Evolutionary conservation across 30 jellyfish, hydroid and myxozoan genomes (phyloP).

Genomic region (Aurelia coerulea): DNA sequence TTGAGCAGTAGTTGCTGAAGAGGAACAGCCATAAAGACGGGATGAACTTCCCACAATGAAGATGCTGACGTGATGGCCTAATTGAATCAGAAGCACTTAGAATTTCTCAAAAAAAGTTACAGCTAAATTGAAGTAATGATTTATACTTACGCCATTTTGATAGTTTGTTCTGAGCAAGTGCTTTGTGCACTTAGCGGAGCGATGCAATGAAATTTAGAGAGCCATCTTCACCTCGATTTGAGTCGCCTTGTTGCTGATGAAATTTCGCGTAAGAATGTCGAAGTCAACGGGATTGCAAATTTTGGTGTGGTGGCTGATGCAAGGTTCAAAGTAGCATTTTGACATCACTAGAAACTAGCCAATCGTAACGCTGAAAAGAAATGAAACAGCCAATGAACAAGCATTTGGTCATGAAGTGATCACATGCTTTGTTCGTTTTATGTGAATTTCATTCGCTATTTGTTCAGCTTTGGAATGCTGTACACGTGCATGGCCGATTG

Average conservation of each 20-base stretch:
- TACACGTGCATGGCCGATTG: no score
- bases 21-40: no score
- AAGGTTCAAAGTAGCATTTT: constrained; percentile 13
- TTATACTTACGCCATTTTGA: constrained; percentile 76
- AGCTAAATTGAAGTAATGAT: neutral
- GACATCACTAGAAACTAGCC: neutral
- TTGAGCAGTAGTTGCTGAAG: no score
- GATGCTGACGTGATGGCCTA: neutral
- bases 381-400: neutral
- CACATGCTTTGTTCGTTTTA: neutral
- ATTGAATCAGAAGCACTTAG: no score
- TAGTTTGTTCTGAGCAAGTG: constrained; percentile 69
- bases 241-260: constrained; percentile 40
- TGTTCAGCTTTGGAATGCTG: no score
- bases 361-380: neutral
- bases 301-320: constrained; percentile 59
- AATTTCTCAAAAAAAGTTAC: neutral
- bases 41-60: no score
- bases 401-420: neutral
- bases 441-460: no score
- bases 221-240: constrained; percentile 40
- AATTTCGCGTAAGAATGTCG: constrained; percentile 24
- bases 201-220: constrained; percentile 51
- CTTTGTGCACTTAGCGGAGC: constrained; percentile 65
- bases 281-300: no score